phyloP scores from a whole-genome alignment of 2,113 vertebrate species.

The Pangasianodon hypophthalmus region DNA sequence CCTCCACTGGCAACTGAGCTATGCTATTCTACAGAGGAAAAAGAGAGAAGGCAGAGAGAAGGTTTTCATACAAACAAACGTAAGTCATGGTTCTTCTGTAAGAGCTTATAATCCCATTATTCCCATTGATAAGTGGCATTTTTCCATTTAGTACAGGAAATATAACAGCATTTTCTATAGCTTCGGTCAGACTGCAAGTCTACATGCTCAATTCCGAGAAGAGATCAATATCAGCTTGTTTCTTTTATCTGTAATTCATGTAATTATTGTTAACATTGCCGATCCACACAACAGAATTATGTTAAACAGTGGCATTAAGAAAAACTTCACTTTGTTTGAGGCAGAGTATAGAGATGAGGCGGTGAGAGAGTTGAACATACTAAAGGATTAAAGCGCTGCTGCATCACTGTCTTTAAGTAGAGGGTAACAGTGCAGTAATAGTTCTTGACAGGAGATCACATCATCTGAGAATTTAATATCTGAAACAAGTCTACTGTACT shows the following conservation, averaged over 20 bases:
- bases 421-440: not conserved
- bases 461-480: not conserved
- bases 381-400: not conserved
- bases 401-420: not conserved
- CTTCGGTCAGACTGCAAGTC: not conserved
- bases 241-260: not conserved
- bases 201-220: no score
- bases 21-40: constrained; percentile 81
- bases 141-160: not conserved
- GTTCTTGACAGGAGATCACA: not conserved
- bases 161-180: not conserved
- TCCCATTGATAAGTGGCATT: not conserved
- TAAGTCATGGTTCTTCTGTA: no score
- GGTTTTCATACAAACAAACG: not conserved
- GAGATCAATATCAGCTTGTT: not conserved
- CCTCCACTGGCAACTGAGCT: constrained; percentile 90
- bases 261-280: not conserved
- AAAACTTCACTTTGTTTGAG: not conserved
- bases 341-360: not conserved
- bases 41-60: not conserved
- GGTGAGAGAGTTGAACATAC: not conserved
- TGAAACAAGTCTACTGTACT: not conserved
- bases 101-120: not conserved
- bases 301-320: not conserved
- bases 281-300: not conserved